Base-by-base conservation (phyloP, 2,888 invertebrate species). In the Lasioglossum calceatum region DNA sequence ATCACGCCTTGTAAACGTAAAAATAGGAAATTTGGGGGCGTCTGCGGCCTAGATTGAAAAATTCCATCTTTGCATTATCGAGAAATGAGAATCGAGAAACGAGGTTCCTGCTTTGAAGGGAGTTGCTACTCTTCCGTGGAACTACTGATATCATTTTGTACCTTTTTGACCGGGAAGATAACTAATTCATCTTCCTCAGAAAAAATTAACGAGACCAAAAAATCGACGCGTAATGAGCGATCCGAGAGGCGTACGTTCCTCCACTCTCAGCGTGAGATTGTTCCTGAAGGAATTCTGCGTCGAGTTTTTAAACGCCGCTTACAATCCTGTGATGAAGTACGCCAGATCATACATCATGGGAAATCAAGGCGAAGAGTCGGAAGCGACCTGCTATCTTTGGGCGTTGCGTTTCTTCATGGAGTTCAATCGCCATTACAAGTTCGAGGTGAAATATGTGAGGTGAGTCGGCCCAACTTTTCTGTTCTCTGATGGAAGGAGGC, bases 381-480 rank as follows among this genome's bases (percentile, higher is more conserved):
- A 99, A 95, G 98, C 99, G 94, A 98, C 98, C 0, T 99, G 99
- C 95, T 99, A 99, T 95, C 96, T 99, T 87, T 99, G 99, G 99
- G 97, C 98, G 12, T 96, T 99, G 91, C 97, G 98, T 93, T 99
- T 99, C 96, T 99, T 99, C 95, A 99, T 99, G 98, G 98, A 99
- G 95, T 99, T 99, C 95, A 99, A 99, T 96, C 97, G 99, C 90
- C 96, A 97, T 92, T 97, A 98, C 95, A 97, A 98, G 93, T 98
- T 98, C 94, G 97, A 98, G 95, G 97, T 99, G 89, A 98, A 98
- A 95, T 96, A 98, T 92, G 98, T 99, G 91, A 98, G 98, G 98
- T 98, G 79, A 87, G 91, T 86, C 72, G 77, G 58, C 58, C 71
- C 77, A 79, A 77, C 64, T 64, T n/a, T 54, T 71, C 74, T 74